phyloP scores from a whole-genome alignment of 2,113 vertebrate genomes.

The Noctilio leporinus region DNA sequence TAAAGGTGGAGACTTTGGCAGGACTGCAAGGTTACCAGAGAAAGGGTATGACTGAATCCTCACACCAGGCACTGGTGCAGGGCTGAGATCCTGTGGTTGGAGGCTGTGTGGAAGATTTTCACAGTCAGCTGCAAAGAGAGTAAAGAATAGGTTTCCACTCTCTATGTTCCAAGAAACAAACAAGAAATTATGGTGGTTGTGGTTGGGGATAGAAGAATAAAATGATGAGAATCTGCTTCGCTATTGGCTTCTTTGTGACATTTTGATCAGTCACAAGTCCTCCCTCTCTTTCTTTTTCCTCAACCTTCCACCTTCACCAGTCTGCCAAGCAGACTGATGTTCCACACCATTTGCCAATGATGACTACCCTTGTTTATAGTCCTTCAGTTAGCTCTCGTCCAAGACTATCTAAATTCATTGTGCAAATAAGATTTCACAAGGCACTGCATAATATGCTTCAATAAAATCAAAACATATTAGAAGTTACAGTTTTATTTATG shows the following conservation, averaged over 20 bases:
- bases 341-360: background rate
- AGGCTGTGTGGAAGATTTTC: background rate
- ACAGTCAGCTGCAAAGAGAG: background rate
- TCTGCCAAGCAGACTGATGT: fast-evolving
- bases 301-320: background rate
- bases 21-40: background rate
- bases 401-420: constrained; percentile 42
- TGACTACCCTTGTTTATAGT: background rate
- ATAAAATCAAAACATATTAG: constrained; percentile 35
- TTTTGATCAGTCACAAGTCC: background rate
- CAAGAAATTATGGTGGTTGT: background rate
- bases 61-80: fast-evolving
- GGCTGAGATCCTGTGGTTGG: background rate
- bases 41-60: background rate
- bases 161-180: background rate
- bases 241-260: background rate
- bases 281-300: background rate
- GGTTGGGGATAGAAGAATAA: background rate
- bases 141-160: background rate
- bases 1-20: background rate
- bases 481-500: constrained; percentile 38
- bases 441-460: constrained; percentile 31
- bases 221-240: background rate
- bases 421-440: constrained; percentile 47
- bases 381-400: background rate